A percentile compares a stretch with the other conserved stretches of the same genome.
Conservation (phyloP, 2,113 vertebrate species). For the Paratilapia polleni region DNA sequence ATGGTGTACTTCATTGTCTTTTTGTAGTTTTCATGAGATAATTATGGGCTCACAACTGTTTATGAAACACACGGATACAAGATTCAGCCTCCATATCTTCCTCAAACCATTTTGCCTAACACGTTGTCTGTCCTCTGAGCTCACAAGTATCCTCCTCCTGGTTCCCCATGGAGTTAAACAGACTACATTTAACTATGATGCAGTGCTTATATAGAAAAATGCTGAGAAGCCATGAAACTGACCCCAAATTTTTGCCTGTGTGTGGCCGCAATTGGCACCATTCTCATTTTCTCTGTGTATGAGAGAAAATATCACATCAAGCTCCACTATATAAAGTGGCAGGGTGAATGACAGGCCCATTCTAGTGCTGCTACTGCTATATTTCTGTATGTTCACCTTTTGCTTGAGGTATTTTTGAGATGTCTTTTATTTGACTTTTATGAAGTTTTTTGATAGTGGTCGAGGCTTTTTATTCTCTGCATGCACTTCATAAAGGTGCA, state of each 20-base stretch:
- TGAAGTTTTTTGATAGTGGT: neutral
- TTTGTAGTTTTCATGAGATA: neutral
- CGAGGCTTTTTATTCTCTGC: neutral
- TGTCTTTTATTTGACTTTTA: neutral
- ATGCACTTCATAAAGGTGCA: neutral
- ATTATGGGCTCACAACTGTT: neutral
- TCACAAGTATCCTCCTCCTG: neutral
- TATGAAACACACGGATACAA: neutral
- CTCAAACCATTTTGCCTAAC: neutral
- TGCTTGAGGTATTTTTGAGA: neutral
- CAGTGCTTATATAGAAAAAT: neutral
- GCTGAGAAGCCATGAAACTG: slow-evolving; percentile 37
- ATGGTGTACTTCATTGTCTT: slow-evolving; percentile 6
- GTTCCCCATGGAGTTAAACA: slow-evolving; percentile 6
- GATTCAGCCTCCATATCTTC: neutral
- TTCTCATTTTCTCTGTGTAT: slow-evolving; percentile 16
- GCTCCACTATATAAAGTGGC: neutral
- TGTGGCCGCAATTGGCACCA: neutral
- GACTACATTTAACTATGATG: slow-evolving; percentile 9
- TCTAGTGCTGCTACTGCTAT: neutral
- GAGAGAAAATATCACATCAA: neutral
- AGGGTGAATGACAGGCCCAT: slow-evolving; percentile 1
- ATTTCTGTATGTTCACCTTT: slow-evolving; percentile 1
- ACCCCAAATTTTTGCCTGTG: slow-evolving; percentile 21
- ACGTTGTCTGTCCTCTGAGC: slow-evolving; percentile 3